Conservation (phyloP, 2,113 vertebrate species). For the Mormyrus lacerda region DNA sequence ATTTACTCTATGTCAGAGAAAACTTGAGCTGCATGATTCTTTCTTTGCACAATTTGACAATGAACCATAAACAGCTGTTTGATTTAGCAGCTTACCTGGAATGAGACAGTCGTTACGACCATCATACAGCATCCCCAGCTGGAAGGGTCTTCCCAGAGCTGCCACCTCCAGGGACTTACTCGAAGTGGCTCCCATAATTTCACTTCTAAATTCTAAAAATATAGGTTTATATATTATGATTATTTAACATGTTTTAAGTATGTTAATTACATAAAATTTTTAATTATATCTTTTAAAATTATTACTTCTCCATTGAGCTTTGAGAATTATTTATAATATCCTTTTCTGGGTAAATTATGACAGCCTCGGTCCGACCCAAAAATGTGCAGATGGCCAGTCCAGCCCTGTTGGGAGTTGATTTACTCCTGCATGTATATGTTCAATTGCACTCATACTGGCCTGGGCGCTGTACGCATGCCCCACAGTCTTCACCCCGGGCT, state of each 20-base stretch:
- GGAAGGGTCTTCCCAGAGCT: neutral
- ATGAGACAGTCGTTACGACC: neutral
- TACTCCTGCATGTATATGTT: too few relatives aligned
- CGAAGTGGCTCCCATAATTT: neutral
- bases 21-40: neutral
- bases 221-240: neutral
- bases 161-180: neutral
- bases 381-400: too few relatives aligned
- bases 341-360: too few relatives aligned
- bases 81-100: neutral
- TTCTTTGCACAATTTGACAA: neutral
- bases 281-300: too few relatives aligned
- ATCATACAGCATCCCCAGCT: neutral
- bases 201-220: neutral
- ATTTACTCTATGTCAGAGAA: neutral
- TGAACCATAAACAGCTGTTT: neutral
- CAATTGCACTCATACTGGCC: too few relatives aligned
- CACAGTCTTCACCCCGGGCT: too few relatives aligned
- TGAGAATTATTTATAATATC: too few relatives aligned
- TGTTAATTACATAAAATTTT: too few relatives aligned
- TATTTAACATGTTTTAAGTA: neutral
- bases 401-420: too few relatives aligned
- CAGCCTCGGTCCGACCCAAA: too few relatives aligned
- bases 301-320: too few relatives aligned
- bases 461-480: too few relatives aligned